phyloP scores from a whole-genome alignment of 2,113 vertebrate genomes.

The Atlantisia rogersi region DNA sequence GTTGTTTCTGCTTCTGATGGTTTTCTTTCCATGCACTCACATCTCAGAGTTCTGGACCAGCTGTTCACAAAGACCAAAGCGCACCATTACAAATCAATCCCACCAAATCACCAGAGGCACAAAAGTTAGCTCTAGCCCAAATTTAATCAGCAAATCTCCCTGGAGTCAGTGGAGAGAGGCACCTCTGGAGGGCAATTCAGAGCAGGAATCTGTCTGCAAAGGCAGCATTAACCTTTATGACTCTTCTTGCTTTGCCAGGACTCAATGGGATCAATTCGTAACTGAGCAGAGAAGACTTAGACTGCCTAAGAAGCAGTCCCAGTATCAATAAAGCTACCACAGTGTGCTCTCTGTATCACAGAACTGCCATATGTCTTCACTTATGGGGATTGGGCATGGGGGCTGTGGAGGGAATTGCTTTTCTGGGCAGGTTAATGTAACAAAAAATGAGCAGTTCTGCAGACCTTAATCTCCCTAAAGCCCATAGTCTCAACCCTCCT shows the following conservation, averaged over 20 bases:
- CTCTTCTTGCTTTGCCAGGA: background rate
- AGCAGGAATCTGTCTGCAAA: background rate
- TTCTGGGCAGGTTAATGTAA: conserved; percentile 43
- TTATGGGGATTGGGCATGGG: background rate
- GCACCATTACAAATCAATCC: background rate
- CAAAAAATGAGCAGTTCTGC: background rate
- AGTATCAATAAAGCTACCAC: conserved; percentile 19
- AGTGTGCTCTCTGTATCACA: background rate
- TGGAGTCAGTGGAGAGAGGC: background rate
- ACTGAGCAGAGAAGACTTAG: background rate
- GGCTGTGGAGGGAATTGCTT: conserved; percentile 1
- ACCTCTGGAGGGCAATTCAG: background rate
- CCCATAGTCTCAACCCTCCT: background rate
- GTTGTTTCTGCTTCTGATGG: background rate
- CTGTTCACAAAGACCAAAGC: background rate
- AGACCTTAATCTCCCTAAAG: conserved; percentile 44
- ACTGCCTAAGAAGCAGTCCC: background rate
- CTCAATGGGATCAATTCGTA: conserved; percentile 13
- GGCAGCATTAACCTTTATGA: conserved; percentile 13
- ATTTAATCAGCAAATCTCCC: background rate
- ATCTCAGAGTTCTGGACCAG: background rate
- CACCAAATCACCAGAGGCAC: background rate
- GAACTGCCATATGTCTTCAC: conserved; percentile 35
- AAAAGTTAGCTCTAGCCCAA: background rate
- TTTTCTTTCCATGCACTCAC: background rate